A percentile compares a stretch with the other conserved stretches of the same genome.
These are phyloP conservation scores for Eulemur coronatus DNA, from an alignment of 2,797 vertebrate genomes.

Conservation along the genomic window DNA sequence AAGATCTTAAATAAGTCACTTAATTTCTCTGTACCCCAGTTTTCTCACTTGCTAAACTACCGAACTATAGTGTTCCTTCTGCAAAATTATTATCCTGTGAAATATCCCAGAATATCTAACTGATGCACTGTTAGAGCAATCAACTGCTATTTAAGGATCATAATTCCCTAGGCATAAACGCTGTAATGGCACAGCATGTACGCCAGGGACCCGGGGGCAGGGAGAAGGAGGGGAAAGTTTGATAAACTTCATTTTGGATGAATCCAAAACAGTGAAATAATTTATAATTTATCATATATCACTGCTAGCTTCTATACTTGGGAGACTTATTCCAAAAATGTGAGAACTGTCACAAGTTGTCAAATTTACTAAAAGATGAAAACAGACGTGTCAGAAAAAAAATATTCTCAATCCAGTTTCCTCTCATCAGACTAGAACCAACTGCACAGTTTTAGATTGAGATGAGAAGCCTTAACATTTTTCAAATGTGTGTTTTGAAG, in stretches of 20 bases:
- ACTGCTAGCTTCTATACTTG: conserved; percentile 47
- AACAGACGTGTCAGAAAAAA: conserved; percentile 56
- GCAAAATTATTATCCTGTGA: conserved; percentile 33
- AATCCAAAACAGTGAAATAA: neutral
- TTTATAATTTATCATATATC: conserved; percentile 7
- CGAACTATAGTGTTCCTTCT: neutral
- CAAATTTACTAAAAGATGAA: conserved; percentile 51
- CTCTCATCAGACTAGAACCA: conserved; percentile 1
- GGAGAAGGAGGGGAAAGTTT: neutral
- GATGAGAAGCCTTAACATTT: neutral
- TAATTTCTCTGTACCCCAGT: neutral
- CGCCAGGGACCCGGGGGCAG: neutral
- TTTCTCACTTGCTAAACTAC: conserved; percentile 28
- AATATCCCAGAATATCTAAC: neutral
- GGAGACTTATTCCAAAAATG: conserved; percentile 46
- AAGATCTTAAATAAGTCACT: conserved; percentile 34
- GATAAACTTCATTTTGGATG: conserved; percentile 28
- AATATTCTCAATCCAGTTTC: conserved; percentile 18
- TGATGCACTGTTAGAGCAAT: neutral
- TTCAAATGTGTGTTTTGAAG: conserved; percentile 21
- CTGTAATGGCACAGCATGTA: neutral
- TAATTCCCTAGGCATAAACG: neutral
- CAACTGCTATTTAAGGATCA: conserved; percentile 14
- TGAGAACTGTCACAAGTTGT: conserved; percentile 33
- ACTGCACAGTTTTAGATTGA: neutral